Evolutionary conservation across 1,140 invertebrate species (phyloP).

Genomic region (Heterodera schachtii): DNA sequence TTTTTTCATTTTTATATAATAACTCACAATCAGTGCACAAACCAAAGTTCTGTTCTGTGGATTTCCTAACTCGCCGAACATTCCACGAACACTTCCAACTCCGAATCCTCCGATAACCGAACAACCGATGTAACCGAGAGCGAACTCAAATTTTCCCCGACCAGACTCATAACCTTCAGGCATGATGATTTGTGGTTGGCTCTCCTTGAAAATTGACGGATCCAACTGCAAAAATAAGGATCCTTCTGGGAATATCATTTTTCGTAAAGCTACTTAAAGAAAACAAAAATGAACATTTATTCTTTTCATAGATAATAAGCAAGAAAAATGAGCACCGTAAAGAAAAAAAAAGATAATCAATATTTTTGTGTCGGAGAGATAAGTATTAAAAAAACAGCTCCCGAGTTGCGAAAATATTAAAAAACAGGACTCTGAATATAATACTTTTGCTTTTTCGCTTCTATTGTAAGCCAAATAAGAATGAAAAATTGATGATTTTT

Average conservation of each 20-base stretch:
- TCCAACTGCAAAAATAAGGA: conserved; percentile 46
- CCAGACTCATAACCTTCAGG: conserved; percentile 54
- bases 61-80: conserved; percentile 9
- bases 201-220: conserved; percentile 50
- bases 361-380: no score
- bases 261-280: conserved; percentile 10
- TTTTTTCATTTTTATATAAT: not conserved
- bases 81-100: conserved; percentile 47
- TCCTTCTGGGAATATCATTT: not conserved
- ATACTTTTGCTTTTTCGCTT: no score
- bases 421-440: no score
- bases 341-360: no score
- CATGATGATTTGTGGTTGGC: conserved; percentile 54
- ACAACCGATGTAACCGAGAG: conserved; percentile 53
- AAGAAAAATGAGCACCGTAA: no score
- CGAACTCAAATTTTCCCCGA: conserved; percentile 54
- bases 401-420: no score
- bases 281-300: conserved; percentile 10
- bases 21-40: not conserved
- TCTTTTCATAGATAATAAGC: no score
- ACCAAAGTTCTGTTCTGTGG: conserved; percentile 5
- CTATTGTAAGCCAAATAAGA: no score
- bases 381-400: no score
- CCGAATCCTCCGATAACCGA: conserved; percentile 48
- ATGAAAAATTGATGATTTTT: no score